A percentile compares a stretch with the other conserved stretches of the same genome.
phyloP scores from a whole-genome alignment of 2,888 invertebrate species.

The Sussaba pulchella region DNA sequence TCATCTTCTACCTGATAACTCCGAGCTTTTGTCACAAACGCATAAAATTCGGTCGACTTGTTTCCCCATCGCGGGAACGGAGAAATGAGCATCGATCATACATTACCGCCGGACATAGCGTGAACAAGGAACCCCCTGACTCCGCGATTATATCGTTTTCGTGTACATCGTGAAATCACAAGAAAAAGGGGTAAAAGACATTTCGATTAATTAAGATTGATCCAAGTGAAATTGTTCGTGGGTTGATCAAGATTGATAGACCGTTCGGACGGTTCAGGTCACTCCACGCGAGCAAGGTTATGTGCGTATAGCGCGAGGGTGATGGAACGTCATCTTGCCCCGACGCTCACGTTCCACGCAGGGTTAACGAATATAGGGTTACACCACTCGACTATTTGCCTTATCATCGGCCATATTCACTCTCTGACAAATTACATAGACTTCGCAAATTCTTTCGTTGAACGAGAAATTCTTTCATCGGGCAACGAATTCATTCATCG shows the following conservation, averaged over 20 bases:
- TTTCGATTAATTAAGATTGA: constrained; percentile 67
- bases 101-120: constrained; percentile 39
- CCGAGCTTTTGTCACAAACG: not conserved
- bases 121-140: constrained; percentile 32
- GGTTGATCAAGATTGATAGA: constrained; percentile 61
- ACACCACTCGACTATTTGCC: not conserved
- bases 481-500: too few relatives aligned
- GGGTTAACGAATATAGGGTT: constrained; percentile 13
- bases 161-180: constrained; percentile 39
- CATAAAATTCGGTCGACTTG: not conserved
- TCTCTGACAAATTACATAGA: too few relatives aligned
- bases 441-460: too few relatives aligned
- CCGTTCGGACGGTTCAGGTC: constrained; percentile 19
- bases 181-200: constrained; percentile 55
- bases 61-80: constrained; percentile 8
- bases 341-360: not conserved
- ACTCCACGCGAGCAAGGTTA: constrained; percentile 7
- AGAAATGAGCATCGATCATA: constrained; percentile 56
- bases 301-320: not conserved
- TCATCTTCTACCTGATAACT: too few relatives aligned
- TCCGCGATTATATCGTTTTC: constrained; percentile 61
- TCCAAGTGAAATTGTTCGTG: constrained; percentile 50
- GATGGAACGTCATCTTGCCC: constrained; percentile 32
- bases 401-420: not conserved
- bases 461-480: too few relatives aligned